Conservation (phyloP, 2,888 invertebrate species). For the Miltochrista miniata region DNA sequence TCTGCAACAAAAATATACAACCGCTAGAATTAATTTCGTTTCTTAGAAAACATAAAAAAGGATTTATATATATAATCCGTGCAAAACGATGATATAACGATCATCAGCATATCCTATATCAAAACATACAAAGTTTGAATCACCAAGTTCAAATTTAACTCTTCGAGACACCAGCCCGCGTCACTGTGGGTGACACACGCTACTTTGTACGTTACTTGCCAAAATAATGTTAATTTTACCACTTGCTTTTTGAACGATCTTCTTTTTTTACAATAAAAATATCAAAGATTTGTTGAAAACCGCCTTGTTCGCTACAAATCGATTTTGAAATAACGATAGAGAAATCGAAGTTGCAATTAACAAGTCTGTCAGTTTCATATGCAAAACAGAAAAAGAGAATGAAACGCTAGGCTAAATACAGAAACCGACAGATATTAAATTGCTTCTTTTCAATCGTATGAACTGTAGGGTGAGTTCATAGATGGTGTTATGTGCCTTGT, state of each 20-base stretch:
- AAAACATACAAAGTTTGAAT: slow-evolving; percentile 30
- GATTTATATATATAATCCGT: slow-evolving; percentile 19
- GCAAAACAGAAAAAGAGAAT: no score
- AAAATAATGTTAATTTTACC: slow-evolving; percentile 49
- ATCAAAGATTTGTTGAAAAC: background rate
- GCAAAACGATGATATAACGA: slow-evolving; percentile 8
- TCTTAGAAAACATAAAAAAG: slow-evolving; percentile 4
- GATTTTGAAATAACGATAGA: no score
- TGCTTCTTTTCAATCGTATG: no score
- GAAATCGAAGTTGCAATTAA: no score
- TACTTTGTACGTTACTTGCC: slow-evolving; percentile 54
- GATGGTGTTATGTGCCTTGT: no score
- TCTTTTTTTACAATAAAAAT: background rate
- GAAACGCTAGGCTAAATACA: no score
- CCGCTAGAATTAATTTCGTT: background rate
- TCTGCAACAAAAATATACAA: no score
- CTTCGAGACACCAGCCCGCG: slow-evolving; percentile 18
- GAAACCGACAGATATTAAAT: no score
- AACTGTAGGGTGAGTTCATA: no score
- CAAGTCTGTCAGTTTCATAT: no score
- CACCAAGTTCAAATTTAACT: slow-evolving; percentile 36
- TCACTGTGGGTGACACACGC: slow-evolving; percentile 45
- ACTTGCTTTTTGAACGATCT: slow-evolving; percentile 30
- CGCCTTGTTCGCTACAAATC: background rate
- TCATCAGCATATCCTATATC: slow-evolving; percentile 34